phyloP scores from a whole-genome alignment of 2,888 invertebrate genomes.

The Nephrotoma guestfalica region DNA sequence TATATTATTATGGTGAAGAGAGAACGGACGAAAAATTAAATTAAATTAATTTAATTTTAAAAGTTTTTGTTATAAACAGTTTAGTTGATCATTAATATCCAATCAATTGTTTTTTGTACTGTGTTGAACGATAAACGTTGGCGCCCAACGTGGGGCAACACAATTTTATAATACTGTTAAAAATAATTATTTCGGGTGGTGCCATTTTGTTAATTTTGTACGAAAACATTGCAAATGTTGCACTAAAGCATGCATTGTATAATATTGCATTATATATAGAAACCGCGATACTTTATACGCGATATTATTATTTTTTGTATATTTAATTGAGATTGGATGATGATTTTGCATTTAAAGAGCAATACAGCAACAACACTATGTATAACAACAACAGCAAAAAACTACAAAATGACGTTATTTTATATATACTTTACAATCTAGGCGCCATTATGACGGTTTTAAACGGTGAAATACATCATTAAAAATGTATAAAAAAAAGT shows the following conservation, averaged over 20 bases:
- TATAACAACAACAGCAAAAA: not conserved
- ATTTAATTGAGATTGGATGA: not conserved
- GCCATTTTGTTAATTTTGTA: not conserved
- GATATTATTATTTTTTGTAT: not conserved
- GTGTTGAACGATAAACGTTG: not conserved
- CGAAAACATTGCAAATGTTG: not conserved
- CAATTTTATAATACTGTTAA: not conserved
- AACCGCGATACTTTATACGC: not conserved
- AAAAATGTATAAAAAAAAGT: not conserved
- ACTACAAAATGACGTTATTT: not conserved
- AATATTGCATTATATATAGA: no score
- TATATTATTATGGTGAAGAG: not conserved
- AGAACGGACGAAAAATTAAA: not conserved
- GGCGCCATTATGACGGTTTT: not conserved
- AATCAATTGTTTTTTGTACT: not conserved
- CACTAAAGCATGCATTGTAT: not conserved
- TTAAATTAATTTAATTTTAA: not conserved
- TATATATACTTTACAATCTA: not conserved
- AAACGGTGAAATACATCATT: constrained; percentile 2
- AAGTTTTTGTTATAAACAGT: not conserved
- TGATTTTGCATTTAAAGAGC: not conserved
- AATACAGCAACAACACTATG: not conserved
- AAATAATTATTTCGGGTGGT: not conserved
- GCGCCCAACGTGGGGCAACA: not conserved
- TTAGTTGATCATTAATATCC: not conserved